Conservation (phyloP, 2,113 vertebrate species). For the Phaethornis superciliosus region DNA sequence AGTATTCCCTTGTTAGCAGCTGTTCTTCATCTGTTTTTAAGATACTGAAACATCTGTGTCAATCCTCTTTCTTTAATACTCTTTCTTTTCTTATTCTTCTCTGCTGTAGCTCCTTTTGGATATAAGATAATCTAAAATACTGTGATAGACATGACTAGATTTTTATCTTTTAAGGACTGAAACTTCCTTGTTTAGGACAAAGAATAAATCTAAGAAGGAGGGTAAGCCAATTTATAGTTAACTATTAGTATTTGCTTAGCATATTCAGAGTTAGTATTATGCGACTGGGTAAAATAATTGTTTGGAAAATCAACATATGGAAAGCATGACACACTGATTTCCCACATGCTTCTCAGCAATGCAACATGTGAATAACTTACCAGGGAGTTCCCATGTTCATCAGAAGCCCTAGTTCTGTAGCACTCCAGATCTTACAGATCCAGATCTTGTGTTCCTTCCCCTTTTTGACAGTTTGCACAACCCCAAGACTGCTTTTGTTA, state of each 20-base stretch:
- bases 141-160: not conserved
- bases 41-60: not conserved
- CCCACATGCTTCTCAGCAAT: not conserved
- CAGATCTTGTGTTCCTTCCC: not conserved
- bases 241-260: not conserved
- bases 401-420: not conserved
- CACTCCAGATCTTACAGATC: not conserved
- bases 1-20: not conserved
- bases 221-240: not conserved
- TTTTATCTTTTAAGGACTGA: not conserved
- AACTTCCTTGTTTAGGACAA: not conserved
- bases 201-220: not conserved
- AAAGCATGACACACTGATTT: not conserved
- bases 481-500: not conserved
- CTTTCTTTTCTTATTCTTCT: not conserved
- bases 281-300: not conserved
- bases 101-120: not conserved
- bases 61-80: not conserved
- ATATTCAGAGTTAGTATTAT: not conserved
- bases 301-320: not conserved
- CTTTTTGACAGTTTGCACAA: not conserved
- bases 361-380: not conserved
- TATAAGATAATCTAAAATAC: not conserved
- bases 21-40: not conserved
- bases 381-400: not conserved